A percentile compares a stretch with the other conserved stretches of the same genome.
These are phyloP conservation scores for Octopus sinensis DNA, from an alignment of 1,140 invertebrate genomes.

Conservation along the genomic window DNA sequence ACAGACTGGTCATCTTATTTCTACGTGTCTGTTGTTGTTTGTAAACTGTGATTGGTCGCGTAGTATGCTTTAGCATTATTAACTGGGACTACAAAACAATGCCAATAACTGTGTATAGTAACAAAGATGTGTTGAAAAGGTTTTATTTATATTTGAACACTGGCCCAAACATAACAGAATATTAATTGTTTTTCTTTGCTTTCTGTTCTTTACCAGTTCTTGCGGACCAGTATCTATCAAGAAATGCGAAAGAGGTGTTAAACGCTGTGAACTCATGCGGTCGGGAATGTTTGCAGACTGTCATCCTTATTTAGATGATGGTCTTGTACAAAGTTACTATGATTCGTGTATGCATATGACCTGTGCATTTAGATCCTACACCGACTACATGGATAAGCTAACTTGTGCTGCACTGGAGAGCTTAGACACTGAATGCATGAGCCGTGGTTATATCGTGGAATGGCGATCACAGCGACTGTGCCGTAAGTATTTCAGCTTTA, in stretches of 20 bases:
- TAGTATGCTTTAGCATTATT: no score
- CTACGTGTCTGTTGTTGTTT: no score
- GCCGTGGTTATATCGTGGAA: background rate
- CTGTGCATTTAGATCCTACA: background rate
- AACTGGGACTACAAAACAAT: no score
- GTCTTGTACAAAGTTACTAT: background rate
- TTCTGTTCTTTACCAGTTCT: background rate
- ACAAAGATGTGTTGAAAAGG: no score
- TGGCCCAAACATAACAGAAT: no score
- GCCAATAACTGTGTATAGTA: no score
- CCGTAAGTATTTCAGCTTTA: background rate
- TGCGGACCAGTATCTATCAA: background rate
- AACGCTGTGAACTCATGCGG: background rate
- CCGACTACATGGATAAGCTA: background rate
- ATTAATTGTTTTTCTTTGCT: no score
- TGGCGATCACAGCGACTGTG: background rate
- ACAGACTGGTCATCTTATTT: no score
- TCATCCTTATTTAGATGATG: slow-evolving; percentile 1
- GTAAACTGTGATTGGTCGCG: no score
- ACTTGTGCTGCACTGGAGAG: slow-evolving; percentile 3
- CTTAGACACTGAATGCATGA: background rate
- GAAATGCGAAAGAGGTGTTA: background rate
- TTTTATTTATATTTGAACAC: no score
- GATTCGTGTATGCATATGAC: slow-evolving; percentile 7
- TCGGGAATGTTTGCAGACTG: background rate